Conservation (phyloP, 2,888 invertebrate genomes). For the Drosophila ezoana region DNA sequence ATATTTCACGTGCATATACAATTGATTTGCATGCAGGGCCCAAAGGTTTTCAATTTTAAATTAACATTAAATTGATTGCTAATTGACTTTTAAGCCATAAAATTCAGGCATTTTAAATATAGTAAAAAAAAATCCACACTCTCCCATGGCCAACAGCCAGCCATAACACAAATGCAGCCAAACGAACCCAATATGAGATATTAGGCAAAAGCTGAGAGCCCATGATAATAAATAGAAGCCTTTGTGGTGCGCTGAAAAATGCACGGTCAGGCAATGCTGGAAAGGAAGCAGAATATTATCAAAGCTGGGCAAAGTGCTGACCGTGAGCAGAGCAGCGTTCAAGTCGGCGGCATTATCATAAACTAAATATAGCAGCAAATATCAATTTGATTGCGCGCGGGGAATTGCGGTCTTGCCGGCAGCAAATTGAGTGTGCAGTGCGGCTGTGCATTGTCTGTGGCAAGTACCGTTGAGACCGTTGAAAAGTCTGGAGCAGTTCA, state of each 20-base stretch:
- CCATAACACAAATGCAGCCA: slow-evolving; percentile 22
- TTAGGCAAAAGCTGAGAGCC: slow-evolving; percentile 32
- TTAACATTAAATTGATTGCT: slow-evolving; percentile 50
- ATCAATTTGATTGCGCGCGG: slow-evolving; percentile 75
- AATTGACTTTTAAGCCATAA: slow-evolving; percentile 63
- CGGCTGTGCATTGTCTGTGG: slow-evolving; percentile 57
- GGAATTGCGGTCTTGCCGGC: slow-evolving; percentile 42
- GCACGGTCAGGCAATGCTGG: slow-evolving; percentile 28
- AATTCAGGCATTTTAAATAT: slow-evolving; percentile 37
- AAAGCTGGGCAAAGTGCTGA: slow-evolving; percentile 19
- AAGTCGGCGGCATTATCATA: slow-evolving; percentile 76
- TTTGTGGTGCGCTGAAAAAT: slow-evolving; percentile 47
- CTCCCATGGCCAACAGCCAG: slow-evolving; percentile 36
- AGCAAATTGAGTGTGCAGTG: slow-evolving; percentile 47
- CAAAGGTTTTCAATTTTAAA: slow-evolving; percentile 24
- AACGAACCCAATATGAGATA: slow-evolving; percentile 35
- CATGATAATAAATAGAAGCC: slow-evolving; percentile 63
- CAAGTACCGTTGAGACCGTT: slow-evolving; percentile 67
- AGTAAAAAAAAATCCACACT: slow-evolving; percentile 29
- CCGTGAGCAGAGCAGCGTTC: slow-evolving; percentile 23
- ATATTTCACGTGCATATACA: slow-evolving; percentile 14
- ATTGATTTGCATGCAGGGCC: slow-evolving; percentile 32
- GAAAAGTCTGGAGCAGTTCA: slow-evolving; percentile 36
- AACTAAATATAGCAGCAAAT: slow-evolving; percentile 81
- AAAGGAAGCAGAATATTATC: slow-evolving; percentile 70